Conservation (phyloP, 2,888 invertebrate genomes). For the Salticus scenicus region DNA sequence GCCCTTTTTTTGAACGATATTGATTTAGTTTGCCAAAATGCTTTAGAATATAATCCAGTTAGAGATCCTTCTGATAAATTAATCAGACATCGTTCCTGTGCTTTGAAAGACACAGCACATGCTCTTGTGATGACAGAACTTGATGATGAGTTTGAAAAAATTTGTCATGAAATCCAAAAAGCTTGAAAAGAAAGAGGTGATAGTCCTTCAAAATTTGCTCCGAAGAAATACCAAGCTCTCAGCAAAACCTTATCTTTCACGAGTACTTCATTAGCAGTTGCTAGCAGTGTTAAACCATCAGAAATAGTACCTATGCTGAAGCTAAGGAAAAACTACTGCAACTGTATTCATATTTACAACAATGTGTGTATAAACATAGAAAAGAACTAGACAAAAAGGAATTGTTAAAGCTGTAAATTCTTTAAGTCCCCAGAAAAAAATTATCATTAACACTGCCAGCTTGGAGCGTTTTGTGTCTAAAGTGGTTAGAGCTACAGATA, state of each 20-base stretch:
- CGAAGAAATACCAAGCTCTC: slow-evolving; percentile 20
- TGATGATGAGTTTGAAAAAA: slow-evolving; percentile 91
- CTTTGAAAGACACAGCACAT: slow-evolving; percentile 88
- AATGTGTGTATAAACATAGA: slow-evolving; percentile 74
- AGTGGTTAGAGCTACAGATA: slow-evolving; percentile 80
- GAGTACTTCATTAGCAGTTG: background rate
- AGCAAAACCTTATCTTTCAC: slow-evolving; percentile 1
- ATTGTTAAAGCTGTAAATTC: background rate
- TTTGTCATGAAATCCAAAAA: slow-evolving; percentile 84
- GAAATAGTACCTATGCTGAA: background rate
- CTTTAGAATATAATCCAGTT: slow-evolving; percentile 92
- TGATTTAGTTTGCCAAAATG: slow-evolving; percentile 89
- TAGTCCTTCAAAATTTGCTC: slow-evolving; percentile 25
- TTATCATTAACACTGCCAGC: slow-evolving; percentile 78
- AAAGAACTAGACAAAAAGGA: slow-evolving; percentile 74
- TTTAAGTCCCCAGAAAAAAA: background rate
- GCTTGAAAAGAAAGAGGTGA: slow-evolving; percentile 77
- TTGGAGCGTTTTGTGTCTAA: slow-evolving; percentile 81
- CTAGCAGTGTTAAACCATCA: background rate
- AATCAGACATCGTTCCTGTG: slow-evolving; percentile 88
- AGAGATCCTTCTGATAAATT: slow-evolving; percentile 82
- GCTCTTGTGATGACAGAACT: slow-evolving; percentile 90
- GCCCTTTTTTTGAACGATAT: slow-evolving; percentile 89
- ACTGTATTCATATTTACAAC: slow-evolving; percentile 79
- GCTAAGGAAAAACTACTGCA: slow-evolving; percentile 79